Percentiles rank a stretch among this genome's conserved stretches.
Conservation (phyloP, 2,113 vertebrate species). For the Cepphus grylle region DNA sequence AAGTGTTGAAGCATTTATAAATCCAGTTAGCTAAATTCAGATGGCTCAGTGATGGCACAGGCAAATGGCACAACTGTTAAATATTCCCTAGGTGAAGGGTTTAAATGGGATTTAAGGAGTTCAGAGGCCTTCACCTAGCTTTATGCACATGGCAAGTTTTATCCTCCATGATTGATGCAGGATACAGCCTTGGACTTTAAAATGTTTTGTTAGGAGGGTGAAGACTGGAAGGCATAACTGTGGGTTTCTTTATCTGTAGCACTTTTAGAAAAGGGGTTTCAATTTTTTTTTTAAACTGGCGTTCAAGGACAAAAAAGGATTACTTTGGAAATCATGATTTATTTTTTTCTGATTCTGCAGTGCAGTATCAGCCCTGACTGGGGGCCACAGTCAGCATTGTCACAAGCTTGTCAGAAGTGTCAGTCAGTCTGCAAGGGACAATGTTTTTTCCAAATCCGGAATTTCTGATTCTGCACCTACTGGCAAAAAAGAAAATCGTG, state of each 20-base stretch:
- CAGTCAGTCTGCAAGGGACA: not conserved
- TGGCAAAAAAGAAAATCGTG: not conserved
- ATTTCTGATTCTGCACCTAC: not conserved
- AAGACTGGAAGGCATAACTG: not conserved
- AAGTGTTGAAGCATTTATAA: not conserved
- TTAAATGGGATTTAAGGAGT: constrained; percentile 23
- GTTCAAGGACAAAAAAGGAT: not conserved
- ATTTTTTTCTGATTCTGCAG: not conserved
- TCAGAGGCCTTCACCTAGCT: not conserved
- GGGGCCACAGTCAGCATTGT: not conserved
- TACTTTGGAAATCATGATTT: not conserved
- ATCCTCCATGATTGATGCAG: not conserved
- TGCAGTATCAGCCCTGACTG: not conserved
- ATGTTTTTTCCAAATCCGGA: not conserved
- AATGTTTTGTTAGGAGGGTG: not conserved
- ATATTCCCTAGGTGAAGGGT: not conserved
- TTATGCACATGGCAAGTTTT: not conserved
- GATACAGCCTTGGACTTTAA: not conserved
- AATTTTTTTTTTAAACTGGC: not conserved
- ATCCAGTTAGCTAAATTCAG: not conserved
- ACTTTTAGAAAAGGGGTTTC: not conserved
- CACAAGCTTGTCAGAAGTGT: not conserved
- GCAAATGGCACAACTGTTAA: constrained; percentile 33
- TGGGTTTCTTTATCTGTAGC: not conserved
- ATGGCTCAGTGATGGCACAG: not conserved